Percentiles rank a stretch among this genome's conserved stretches.
These are phyloP conservation scores for Alethe castanea DNA, from an alignment of 2,113 vertebrate species.

Conservation along the genomic window DNA sequence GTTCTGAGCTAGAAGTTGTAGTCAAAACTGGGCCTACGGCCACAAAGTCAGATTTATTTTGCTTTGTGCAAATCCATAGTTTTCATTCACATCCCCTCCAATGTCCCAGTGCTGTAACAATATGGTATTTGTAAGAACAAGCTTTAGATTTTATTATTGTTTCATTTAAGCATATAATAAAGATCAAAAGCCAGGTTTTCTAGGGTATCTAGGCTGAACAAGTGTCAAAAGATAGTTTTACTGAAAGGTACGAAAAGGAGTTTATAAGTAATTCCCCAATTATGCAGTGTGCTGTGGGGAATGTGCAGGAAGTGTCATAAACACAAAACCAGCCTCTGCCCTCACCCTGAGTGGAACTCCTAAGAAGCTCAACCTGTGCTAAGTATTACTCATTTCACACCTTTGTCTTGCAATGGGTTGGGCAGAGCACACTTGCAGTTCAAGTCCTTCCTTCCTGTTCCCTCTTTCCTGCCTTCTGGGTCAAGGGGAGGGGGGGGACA, in stretches of 20 bases:
- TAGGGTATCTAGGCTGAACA: not conserved
- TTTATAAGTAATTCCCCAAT: not conserved
- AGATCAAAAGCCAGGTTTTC: not conserved
- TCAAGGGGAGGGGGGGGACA: not conserved
- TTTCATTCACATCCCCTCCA: not conserved
- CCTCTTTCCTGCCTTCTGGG: fast-evolving
- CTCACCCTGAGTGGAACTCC: not conserved
- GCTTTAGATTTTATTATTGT: not conserved
- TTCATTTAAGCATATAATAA: not conserved
- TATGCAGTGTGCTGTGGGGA: not conserved
- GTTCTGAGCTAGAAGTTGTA: not conserved
- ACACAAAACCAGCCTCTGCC: not conserved
- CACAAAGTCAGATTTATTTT: not conserved
- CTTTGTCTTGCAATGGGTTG: not conserved
- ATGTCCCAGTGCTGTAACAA: not conserved
- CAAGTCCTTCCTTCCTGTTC: not conserved
- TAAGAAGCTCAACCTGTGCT: not conserved
- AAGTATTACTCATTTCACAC: not conserved
- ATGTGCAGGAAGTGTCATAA: not conserved
- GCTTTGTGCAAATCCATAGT: not conserved
- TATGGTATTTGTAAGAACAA: not conserved
- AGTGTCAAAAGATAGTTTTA: not conserved
- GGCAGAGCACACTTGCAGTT: not conserved
- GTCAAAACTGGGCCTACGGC: not conserved
- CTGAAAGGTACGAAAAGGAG: not conserved